These are phyloP conservation scores for Abscondita cerata DNA, from an alignment of 2,888 invertebrate genomes.

Conservation along the genomic window DNA sequence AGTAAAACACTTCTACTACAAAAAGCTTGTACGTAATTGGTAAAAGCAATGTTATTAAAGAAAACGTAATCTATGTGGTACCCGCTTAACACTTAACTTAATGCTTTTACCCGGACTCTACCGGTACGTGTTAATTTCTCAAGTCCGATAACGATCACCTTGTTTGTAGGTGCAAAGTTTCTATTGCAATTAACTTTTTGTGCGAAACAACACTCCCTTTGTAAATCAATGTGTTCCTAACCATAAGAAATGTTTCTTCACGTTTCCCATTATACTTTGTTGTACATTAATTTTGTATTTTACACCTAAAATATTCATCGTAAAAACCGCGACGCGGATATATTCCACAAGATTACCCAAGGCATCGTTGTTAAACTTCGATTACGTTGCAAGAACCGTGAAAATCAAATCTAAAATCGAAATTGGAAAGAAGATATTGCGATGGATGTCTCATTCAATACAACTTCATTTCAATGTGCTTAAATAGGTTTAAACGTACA, in stretches of 20 bases:
- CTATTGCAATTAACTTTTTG: conserved; percentile 22
- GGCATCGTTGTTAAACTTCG: conserved; percentile 21
- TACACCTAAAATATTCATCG: conserved; percentile 14
- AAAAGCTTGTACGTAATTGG: too few species aligned
- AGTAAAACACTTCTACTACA: too few species aligned
- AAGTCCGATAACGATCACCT: conserved; percentile 30
- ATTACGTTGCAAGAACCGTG: conserved; percentile 30
- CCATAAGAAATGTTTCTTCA: too few species aligned
- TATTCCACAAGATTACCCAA: conserved; percentile 22
- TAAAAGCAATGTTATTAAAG: conserved; percentile 16
- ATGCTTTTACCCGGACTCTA: conserved; percentile 22
- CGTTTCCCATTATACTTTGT: too few species aligned
- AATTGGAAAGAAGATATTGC: conserved; percentile 30
- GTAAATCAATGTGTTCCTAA: too few species aligned
- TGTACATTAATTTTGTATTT: conserved; percentile 15
- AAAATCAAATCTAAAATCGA: conserved; percentile 26
- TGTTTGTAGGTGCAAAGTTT: conserved; percentile 26
- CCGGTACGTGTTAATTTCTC: conserved; percentile 27
- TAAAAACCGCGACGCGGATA: conserved; percentile 19
- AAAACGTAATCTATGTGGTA: conserved; percentile 20
- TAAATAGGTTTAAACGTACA: conserved; percentile 20
- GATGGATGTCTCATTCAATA: conserved; percentile 22
- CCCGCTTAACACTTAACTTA: conserved; percentile 16
- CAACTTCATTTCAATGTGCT: conserved; percentile 17
- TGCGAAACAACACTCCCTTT: conserved; percentile 11